These are phyloP conservation scores for Neelides folsomi DNA, from an alignment of 2,888 invertebrate genomes.

Conservation along the genomic window DNA sequence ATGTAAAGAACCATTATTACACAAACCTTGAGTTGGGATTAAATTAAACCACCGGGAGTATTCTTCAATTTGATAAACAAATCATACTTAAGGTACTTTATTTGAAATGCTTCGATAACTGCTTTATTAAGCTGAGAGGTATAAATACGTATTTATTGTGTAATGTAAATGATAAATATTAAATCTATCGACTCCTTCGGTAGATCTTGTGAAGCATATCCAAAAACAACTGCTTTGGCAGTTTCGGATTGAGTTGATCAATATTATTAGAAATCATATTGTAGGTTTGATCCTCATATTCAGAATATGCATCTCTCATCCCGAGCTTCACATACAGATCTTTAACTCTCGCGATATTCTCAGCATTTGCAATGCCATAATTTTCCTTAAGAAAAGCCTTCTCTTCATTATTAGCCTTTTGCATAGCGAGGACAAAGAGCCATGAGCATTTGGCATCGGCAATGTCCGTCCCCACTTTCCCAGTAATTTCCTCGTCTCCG, in stretches of 20 bases:
- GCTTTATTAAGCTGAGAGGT: too few species aligned
- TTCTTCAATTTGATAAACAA: too few species aligned
- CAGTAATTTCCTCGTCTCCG: constrained; percentile 69
- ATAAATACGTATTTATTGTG: too few species aligned
- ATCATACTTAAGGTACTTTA: too few species aligned
- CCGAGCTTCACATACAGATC: constrained; percentile 63
- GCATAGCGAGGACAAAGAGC: constrained; percentile 78
- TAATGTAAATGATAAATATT: too few species aligned
- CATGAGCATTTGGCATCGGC: constrained; percentile 93
- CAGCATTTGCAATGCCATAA: constrained; percentile 56
- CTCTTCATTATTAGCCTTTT: constrained; percentile 58
- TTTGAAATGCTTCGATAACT: too few species aligned
- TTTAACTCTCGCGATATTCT: constrained; percentile 55
- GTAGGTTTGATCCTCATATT: constrained; percentile 70
- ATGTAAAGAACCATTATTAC: too few species aligned
- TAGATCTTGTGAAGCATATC: constrained; percentile 70
- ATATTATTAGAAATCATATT: constrained; percentile 69
- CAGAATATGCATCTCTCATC: constrained; percentile 59
- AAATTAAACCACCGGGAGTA: too few species aligned
- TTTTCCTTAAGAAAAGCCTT: constrained; percentile 56
- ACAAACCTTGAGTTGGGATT: too few species aligned
- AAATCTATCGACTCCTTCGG: constrained; percentile 23
- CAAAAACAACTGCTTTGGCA: constrained; percentile 68
- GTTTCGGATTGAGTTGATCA: constrained; percentile 64
- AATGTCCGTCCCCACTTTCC: constrained; percentile 84